Base-by-base conservation (phyloP, 2,888 invertebrate genomes). In the Caenorhabditis imperialis region DNA sequence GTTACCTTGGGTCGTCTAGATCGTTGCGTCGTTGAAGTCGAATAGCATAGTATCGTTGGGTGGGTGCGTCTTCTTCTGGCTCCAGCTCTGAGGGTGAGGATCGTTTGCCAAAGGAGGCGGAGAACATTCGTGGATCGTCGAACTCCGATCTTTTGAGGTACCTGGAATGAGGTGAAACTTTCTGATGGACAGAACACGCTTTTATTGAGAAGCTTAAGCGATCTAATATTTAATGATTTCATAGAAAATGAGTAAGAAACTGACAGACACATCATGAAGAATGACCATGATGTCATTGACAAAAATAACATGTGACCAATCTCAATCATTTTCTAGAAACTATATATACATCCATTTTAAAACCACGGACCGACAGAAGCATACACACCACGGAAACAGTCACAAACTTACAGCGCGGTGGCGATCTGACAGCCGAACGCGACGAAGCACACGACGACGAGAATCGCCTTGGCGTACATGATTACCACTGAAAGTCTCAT, bases 81-180 rank as follows among this genome's bases (percentile, higher is more conserved):
- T 42, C 57, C 10, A 30, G n/a, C 6, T 38, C 44, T 45, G 14
- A 12, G 1, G n/a, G 40, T 7, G 2, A 8, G 12, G 70, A 63
- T 38, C 70, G 23, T 55, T 75, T 75, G 10, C 75, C 75, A 35
- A 65, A 75, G 7, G 75, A 63, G 1, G 75, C 45, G 7, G 75
- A 60, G 35, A 75, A 75, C 58, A 75, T 45, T 54, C 73, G 44
- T 22, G 75, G 75, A 45, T 75, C 75, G n/a, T 75, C 75, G 23
- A 70, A 63, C 8, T 75, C 75, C 23, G 62, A 62, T 60, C 70
- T 53, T 23, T 75, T 75, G 38, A 75, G 37, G 30, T 70, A 71
- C 40, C 75, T 75, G 37, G 20, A 75, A 69, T 51, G 30, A 20
- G 7, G 2, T 20, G 12, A 23, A 27, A 12, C 23, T 20, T n/a